These are phyloP conservation scores for Excalfactoria chinensis DNA, from an alignment of 2,113 vertebrate species.

Conservation along the genomic window DNA sequence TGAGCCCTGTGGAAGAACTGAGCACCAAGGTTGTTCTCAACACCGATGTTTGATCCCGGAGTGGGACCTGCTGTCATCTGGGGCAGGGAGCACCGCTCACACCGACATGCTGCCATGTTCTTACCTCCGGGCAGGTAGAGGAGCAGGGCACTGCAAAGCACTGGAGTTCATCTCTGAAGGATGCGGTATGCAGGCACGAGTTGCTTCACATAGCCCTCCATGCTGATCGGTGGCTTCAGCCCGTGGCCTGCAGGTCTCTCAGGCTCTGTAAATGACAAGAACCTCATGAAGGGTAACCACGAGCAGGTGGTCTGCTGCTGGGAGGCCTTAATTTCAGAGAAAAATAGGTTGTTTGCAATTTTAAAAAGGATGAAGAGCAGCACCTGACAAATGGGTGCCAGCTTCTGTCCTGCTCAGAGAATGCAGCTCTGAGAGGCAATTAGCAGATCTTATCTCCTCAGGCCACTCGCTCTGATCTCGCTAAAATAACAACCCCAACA, in stretches of 20 bases:
- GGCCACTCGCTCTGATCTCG: not conserved
- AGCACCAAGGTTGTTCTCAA: not conserved
- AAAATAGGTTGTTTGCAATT: not conserved
- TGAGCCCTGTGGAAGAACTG: not conserved
- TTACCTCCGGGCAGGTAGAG: not conserved
- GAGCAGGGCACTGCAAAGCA: not conserved
- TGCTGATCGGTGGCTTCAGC: not conserved
- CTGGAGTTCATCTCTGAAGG: not conserved
- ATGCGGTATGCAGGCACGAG: not conserved
- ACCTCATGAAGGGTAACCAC: not conserved
- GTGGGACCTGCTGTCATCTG: not conserved
- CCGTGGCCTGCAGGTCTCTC: slow-evolving; percentile 29
- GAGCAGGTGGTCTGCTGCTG: not conserved
- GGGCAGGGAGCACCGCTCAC: fast-evolving
- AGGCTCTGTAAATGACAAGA: not conserved
- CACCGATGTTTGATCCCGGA: not conserved
- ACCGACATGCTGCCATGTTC: not conserved
- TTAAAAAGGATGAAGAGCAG: not conserved
- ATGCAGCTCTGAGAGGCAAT: not conserved
- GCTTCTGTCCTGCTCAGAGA: not conserved
- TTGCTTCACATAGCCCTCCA: not conserved
- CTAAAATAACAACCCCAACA: not conserved
- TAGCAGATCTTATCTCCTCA: not conserved
- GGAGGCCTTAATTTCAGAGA: not conserved
- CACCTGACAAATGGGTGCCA: fast-evolving